Conservation (phyloP, 1,140 invertebrate species). For the Cotesia glomerata region DNA sequence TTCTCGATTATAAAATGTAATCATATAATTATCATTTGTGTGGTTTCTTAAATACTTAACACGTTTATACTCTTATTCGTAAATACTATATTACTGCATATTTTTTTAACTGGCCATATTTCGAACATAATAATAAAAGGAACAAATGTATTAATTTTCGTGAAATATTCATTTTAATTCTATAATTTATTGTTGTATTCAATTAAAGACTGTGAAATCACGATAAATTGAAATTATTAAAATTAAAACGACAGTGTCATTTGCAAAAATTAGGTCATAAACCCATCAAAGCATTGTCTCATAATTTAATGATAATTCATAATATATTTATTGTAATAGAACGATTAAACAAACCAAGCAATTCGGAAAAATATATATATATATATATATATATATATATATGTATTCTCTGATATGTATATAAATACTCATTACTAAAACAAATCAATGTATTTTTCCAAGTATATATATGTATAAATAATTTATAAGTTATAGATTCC, state of each 20-base stretch:
- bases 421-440: background rate
- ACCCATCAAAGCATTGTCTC: background rate
- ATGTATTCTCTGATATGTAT: background rate
- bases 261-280: constrained; percentile 12
- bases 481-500: background rate
- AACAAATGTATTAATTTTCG: too few relatives aligned
- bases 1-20: constrained; percentile 1
- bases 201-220: too few relatives aligned
- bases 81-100: constrained; percentile 47
- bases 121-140: too few relatives aligned
- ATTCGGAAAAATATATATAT: too few relatives aligned
- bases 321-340: background rate
- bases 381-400: too few relatives aligned
- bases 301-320: background rate
- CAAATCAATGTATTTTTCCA: background rate
- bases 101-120: background rate
- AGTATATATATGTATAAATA: background rate
- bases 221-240: background rate
- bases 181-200: too few relatives aligned
- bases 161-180: too few relatives aligned
- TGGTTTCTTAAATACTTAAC: constrained; percentile 44
- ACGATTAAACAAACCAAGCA: background rate
- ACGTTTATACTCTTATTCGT: constrained; percentile 52
- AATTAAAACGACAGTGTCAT: background rate
- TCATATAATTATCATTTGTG: constrained; percentile 27